Evolutionary conservation across 2,888 invertebrate species (phyloP).

Genomic region (Diploptera punctata): DNA sequence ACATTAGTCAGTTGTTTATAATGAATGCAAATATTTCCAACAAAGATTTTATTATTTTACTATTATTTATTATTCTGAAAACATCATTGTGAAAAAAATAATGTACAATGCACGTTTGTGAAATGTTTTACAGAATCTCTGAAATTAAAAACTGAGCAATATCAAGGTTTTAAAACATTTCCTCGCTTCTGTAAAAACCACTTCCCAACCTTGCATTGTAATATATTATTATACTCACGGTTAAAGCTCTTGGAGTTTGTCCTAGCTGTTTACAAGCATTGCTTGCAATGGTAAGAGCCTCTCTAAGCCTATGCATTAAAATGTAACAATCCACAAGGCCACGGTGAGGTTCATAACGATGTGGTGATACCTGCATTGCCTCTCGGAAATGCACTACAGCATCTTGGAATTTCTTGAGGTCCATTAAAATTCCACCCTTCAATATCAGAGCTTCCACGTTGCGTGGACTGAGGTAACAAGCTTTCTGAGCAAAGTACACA

Average conservation of each 20-base stretch:
- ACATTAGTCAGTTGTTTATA: no score
- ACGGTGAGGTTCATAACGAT: slow-evolving; percentile 76
- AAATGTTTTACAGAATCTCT: no score
- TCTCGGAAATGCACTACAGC: slow-evolving; percentile 71
- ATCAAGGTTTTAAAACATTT: no score
- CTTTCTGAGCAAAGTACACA: slow-evolving; percentile 74
- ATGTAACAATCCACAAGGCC: slow-evolving; percentile 79
- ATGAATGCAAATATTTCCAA: no score
- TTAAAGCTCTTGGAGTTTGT: slow-evolving; percentile 73
- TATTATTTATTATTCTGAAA: no score
- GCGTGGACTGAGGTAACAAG: slow-evolving; percentile 62
- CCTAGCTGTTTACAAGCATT: slow-evolving; percentile 75
- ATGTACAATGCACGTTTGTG: no score
- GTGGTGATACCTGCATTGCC: slow-evolving; percentile 65
- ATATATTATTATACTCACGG: slow-evolving; percentile 64
- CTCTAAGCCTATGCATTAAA: slow-evolving; percentile 69
- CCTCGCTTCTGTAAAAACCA: no score
- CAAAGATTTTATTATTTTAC: no score
- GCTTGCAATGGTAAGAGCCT: slow-evolving; percentile 75
- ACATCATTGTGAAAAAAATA: no score
- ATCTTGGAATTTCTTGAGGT: slow-evolving; percentile 70
- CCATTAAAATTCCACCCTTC: slow-evolving; percentile 71
- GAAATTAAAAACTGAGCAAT: no score
- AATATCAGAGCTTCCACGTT: slow-evolving; percentile 76
- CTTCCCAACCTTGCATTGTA: no score